Conservation (phyloP, 1,140 invertebrate species). For the Saccostrea glomerata region DNA sequence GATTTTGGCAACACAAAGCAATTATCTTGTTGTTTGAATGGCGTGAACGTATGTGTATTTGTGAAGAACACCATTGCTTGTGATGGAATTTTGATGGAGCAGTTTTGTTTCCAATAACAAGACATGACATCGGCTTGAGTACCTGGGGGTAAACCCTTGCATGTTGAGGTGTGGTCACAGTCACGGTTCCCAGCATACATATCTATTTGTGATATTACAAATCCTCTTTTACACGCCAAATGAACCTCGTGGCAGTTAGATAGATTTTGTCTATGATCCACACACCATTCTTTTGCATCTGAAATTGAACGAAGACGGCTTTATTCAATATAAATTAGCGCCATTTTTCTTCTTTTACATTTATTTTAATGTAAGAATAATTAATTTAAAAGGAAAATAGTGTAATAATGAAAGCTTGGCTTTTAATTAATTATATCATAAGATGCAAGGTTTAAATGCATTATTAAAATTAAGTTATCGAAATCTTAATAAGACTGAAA, state of each 20-base stretch:
- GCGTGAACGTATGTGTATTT: neutral
- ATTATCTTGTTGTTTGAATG: neutral
- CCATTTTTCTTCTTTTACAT: too few relatives aligned
- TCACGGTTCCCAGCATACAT: neutral
- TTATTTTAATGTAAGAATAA: too few relatives aligned
- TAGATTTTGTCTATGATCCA: neutral
- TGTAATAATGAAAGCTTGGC: too few relatives aligned
- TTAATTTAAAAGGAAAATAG: too few relatives aligned
- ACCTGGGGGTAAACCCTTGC: neutral
- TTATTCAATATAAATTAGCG: too few relatives aligned
- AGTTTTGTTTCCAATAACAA: conserved; percentile 1
- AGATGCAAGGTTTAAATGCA: too few relatives aligned
- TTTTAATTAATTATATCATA: too few relatives aligned
- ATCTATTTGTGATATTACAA: neutral
- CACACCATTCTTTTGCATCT: neutral
- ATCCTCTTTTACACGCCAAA: neutral
- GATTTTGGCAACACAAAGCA: neutral
- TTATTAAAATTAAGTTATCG: too few relatives aligned
- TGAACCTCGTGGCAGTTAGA: neutral
- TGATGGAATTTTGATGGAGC: neutral
- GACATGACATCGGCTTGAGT: neutral
- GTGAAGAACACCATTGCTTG: neutral
- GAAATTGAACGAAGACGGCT: neutral
- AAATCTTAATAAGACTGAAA: too few relatives aligned
- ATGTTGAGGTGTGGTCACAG: neutral